Base-by-base conservation (phyloP, 2,797 vertebrate genomes). In the Sebastes flavidus region DNA sequence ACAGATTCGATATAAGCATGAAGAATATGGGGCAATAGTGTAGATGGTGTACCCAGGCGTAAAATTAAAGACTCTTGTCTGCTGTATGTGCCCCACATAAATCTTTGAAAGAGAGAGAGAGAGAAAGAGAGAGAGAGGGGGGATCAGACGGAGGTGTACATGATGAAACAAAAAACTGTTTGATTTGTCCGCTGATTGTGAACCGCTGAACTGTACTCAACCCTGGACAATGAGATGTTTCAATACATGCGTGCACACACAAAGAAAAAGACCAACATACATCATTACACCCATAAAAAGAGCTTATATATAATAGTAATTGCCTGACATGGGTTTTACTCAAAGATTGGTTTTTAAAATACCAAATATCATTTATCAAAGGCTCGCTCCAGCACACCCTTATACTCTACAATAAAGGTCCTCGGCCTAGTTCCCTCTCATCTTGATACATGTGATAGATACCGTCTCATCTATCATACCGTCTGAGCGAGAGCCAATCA, bases 11-110 rank as follows among this genome's bases (percentile, higher is more conserved):
- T 89, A 90, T 86, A 89, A 84, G 87, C 80, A 86, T 84, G 65
- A 89, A 75, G 85, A 95, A 91, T 90, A 93, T 87, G 87, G 83
- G 87, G 86, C 81, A 85, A 89, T 83, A 84, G 87, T 90, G 86
- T 94, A 82, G 87, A 87, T 88, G 92, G 89, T 86, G 78, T 92
- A 90, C 85, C 94, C 94, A 94, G 91, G 95, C 92, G 88, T 94
- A 95, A 95, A 95, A 95, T 95, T 94, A 95, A 94, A 95, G 89
- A 92, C 87, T 91, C 89, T 89, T 92, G 91, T 94, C 88, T 83
- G n/a, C 49, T 54, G 49, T 54, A 34, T 86, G 88, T 93, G 91
- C 80, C 85, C 75, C 55, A 90, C 90, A 94, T 95, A 94, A 93
- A 94, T 94, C 89, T 89, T 72, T 85, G 61, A 80, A 75, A 73